Conservation (phyloP, 2,113 vertebrate species). For the Barbus barbus region DNA sequence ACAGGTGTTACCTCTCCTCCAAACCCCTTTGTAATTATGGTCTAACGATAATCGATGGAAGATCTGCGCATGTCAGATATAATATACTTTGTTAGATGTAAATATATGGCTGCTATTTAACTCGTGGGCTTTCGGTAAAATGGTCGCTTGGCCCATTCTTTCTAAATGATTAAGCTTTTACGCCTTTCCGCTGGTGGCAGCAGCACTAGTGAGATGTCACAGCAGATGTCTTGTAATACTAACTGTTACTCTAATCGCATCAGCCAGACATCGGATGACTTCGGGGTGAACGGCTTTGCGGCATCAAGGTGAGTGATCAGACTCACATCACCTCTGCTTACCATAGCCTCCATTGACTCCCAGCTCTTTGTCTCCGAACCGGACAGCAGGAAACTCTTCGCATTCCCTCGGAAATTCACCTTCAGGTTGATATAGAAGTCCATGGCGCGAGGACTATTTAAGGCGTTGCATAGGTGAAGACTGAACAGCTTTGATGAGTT, state of each 20-base stretch:
- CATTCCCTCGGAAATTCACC: conserved; percentile 78
- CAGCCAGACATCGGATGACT: neutral
- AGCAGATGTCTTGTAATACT: neutral
- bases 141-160: conserved; percentile 6
- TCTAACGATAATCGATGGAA: neutral
- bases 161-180: neutral
- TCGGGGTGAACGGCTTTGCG: neutral
- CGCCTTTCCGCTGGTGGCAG: neutral
- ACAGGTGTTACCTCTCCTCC: too few relatives aligned
- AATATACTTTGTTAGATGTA: neutral
- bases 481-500: neutral
- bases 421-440: conserved; percentile 77
- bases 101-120: neutral
- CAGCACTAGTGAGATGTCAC: neutral
- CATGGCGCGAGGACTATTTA: conserved; percentile 57
- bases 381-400: conserved; percentile 81
- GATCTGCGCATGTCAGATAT: too few relatives aligned
- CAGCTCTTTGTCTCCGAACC: conserved; percentile 86
- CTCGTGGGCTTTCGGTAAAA: neutral
- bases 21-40: neutral
- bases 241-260: neutral
- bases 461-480: conserved; percentile 31
- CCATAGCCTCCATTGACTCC: conserved; percentile 94
- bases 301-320: conserved; percentile 41
- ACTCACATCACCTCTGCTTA: conserved; percentile 68